Base-by-base conservation (phyloP, 2,888 invertebrate genomes). In the Pharmacophagus antenor region DNA sequence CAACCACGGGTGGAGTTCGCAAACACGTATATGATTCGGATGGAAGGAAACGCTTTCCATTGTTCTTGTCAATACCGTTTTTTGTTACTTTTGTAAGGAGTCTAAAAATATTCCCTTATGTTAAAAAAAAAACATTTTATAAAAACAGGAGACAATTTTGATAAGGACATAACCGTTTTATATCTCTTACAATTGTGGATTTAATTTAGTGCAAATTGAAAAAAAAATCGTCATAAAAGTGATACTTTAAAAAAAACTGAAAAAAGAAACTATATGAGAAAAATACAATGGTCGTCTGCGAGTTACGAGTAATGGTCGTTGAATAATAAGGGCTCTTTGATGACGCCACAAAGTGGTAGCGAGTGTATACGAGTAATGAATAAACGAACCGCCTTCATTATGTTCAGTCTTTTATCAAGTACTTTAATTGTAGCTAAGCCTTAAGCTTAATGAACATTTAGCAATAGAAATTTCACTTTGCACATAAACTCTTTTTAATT, bases 251-350 rank as follows among this genome's bases (percentile, higher is more conserved):
- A 47, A 22, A 47, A 10, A 15, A 21, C 12, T 22, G n/a, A 22
- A 21, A 22, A 47, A 10, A 47, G 22, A 47, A 10, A 15, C 3
- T 12, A 21, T 22, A 56, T n/a, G 55, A 22, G 20, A 41, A 22
- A 48, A 47, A 56, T 31, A 48, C 56, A 56, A 48, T 56, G 31
- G 48, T 56, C 37, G 48, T 27, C 31, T 37, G 20, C 31, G 20
- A 48, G 56, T 56, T 50, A 42, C 56, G 56, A 51, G 46, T 12
- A 51, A 51, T 57, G 51, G 51, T 48, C 48, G 56, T 56, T 22
- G 56, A 56, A 23, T 23, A 58, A 31, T 46, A 44, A 46, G 44
- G 27, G 51, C 51, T 17, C 51, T 58, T 58, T 58, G 51, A 57
- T 58, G 51, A 50, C 50, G 50, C 42, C 50, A 57, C 50, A 57